Percentiles rank a stretch among this genome's conserved stretches.
Evolutionary conservation across 2,888 invertebrate species (phyloP).

Genomic region (Zygaena filipendulae): DNA sequence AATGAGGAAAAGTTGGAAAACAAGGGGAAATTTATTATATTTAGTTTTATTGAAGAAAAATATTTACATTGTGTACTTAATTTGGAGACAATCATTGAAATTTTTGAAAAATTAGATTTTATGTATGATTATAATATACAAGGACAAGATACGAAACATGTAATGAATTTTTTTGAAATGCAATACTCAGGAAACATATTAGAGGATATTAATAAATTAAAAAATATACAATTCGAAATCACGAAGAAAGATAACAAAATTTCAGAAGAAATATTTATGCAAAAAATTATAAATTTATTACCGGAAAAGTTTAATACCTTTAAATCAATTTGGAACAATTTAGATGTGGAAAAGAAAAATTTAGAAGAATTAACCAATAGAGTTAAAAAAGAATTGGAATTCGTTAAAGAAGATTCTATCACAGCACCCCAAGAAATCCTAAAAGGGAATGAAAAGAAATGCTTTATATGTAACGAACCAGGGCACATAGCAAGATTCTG

Average conservation of each 20-base stretch:
- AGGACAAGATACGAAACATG: background rate
- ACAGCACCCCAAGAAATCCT: constrained; percentile 1
- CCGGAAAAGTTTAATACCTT: background rate
- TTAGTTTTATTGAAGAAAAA: background rate
- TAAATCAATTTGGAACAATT: background rate
- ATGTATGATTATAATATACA: constrained; percentile 1
- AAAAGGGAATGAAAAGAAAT: constrained; percentile 1
- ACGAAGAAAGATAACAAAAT: no score
- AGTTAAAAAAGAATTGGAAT: constrained; percentile 2
- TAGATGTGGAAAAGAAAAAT: constrained; percentile 1
- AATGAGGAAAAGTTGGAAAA: no score
- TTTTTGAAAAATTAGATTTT: background rate
- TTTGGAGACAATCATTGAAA: background rate
- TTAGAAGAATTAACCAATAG: background rate
- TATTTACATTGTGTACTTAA: background rate
- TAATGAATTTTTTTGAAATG: background rate
- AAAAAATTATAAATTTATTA: background rate
- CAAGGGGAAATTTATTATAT: constrained; percentile 1
- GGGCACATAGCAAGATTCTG: constrained; percentile 1
- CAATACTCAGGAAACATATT: constrained; percentile 1
- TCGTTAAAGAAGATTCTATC: constrained; percentile 1
- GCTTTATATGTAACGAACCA: background rate
- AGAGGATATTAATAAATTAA: constrained; percentile 1
- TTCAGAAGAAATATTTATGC: constrained; percentile 1
- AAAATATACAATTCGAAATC: background rate